Base-by-base conservation (phyloP, 2,888 invertebrate species). In the Clivina fossor region DNA sequence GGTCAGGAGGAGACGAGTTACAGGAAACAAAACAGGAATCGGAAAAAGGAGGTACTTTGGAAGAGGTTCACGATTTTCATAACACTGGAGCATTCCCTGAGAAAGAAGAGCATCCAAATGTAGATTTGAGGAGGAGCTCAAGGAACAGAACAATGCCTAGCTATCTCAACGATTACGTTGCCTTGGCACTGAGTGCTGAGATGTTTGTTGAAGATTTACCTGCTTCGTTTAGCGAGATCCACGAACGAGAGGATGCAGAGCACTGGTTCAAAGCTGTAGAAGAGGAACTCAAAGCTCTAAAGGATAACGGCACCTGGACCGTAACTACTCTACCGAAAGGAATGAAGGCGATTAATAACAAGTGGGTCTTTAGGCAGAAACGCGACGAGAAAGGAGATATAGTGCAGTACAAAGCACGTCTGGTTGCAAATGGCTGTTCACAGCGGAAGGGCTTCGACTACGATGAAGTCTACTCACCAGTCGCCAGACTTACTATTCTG, bases 341-440 rank as follows among this genome's bases (percentile, higher is more conserved):
- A 24, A 47, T 46, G 9, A 65, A 63, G 33, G 49, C 58, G 18
- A 61, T 66, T 20, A 59, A 58, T 19, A 64, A 59, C 11, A 64
- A 63, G 37, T 68, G 67, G 65, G 62, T 66, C 2, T 65, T 60
- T 37, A 64, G 63, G 55, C 38, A 60, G 1, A 68, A 68, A 54
- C 32, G 59, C 24, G 60, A 63, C 35, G 58, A 60, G 18, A 59
- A 64, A n/a, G 66, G 66, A 28, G 57, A 59, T 28, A 35, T 65
- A 2, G 59, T 59, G 8, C 58, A 61, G 20, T 64, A 59, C 32
- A 68, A 66, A 47, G 67, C 68, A n/a, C 51, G 68, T 11, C 51
- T 69, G 16, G 68, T 68, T 4, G 68, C 62, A 4, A 51, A 63
- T 16, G 67, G 66, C 22, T 68, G 63, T 50, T 58, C 58, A 1